A percentile compares a stretch with the other conserved stretches of the same genome.
Conservation (phyloP, 2,113 vertebrate genomes). For the Zapus hudsonius region DNA sequence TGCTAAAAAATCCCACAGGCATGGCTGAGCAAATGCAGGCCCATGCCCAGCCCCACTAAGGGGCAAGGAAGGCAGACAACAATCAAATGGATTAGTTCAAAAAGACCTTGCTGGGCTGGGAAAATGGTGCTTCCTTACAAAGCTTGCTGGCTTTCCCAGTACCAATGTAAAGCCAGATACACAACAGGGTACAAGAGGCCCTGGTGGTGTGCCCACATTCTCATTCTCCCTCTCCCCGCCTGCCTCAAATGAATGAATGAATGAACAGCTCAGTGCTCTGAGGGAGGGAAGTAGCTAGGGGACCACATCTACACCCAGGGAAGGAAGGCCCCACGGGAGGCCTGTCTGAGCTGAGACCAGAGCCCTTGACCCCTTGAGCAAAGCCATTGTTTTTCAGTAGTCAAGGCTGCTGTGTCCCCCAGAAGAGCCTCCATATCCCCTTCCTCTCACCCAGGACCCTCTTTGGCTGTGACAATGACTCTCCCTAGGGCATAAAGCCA, state of each 20-base stretch:
- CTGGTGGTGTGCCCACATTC: too few relatives aligned
- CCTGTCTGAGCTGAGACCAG: neutral
- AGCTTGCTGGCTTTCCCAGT: too few relatives aligned
- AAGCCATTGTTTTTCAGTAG: neutral
- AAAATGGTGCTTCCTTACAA: too few relatives aligned
- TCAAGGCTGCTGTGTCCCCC: neutral
- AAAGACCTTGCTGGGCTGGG: too few relatives aligned
- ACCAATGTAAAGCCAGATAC: too few relatives aligned
- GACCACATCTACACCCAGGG: neutral
- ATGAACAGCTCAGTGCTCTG: too few relatives aligned
- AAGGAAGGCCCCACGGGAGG: neutral
- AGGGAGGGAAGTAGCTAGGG: too few relatives aligned
- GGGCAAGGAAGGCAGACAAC: neutral
- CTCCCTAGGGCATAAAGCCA: neutral
- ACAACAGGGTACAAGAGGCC: too few relatives aligned
- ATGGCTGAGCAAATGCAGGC: neutral
- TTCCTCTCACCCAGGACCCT: neutral
- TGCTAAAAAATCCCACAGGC: neutral
- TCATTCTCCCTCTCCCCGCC: too few relatives aligned
- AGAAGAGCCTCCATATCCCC: neutral
- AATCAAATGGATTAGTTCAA: too few relatives aligned
- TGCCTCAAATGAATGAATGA: too few relatives aligned
- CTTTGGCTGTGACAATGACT: neutral
- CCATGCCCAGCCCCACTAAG: neutral
- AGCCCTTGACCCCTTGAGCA: neutral